phyloP scores from a whole-genome alignment of 2,113 vertebrate species.

The Sebastes fasciatus region DNA sequence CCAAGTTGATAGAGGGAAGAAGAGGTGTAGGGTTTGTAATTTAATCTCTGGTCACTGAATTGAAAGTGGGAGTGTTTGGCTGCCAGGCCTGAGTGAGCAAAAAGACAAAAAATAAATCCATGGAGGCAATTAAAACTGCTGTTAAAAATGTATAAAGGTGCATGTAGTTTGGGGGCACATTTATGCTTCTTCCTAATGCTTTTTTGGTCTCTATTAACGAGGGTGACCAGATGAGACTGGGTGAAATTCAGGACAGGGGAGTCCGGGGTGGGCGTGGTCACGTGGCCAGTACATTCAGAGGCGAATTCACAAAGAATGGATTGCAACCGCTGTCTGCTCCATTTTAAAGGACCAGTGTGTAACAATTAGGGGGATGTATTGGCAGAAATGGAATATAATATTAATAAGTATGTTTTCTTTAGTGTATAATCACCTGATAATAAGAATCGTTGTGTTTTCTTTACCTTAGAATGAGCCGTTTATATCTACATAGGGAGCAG shows the following conservation, averaged over 20 bases:
- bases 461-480: too few species aligned
- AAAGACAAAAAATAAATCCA: conserved; percentile 16
- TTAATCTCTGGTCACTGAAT: conserved; percentile 69
- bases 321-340: neutral
- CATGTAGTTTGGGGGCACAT: conserved; percentile 1
- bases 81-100: conserved; percentile 14
- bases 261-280: neutral
- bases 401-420: too few species aligned
- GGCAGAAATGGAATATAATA: too few species aligned
- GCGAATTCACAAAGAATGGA: neutral
- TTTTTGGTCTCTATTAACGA: neutral
- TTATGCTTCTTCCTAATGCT: neutral
- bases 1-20: conserved; percentile 43
- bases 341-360: too few species aligned
- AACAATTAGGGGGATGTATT: too few species aligned
- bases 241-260: neutral
- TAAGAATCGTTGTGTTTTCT: too few species aligned
- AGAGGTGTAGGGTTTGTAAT: conserved; percentile 65
- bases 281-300: neutral
- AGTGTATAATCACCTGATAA: too few species aligned
- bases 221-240: neutral
- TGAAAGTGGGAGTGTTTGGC: conserved; percentile 53
- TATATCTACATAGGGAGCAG: too few species aligned
- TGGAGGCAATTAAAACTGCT: conserved; percentile 31
- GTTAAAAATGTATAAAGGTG: conserved; percentile 31